Evolutionary conservation across 2,797 vertebrate genomes (phyloP).

Genomic region (Falco concolor): DNA sequence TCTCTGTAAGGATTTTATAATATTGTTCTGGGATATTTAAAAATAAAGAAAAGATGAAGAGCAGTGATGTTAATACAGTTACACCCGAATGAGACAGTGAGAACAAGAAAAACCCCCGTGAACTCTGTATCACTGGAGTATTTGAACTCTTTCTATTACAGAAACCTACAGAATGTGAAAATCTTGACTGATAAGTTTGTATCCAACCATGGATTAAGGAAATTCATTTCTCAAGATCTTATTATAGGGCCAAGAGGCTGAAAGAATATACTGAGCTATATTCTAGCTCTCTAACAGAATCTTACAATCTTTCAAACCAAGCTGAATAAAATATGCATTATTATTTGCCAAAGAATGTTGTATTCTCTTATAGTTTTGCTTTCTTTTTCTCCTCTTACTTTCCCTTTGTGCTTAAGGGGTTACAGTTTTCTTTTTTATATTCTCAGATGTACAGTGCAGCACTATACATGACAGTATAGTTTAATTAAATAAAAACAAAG

Average conservation of each 20-base stretch:
- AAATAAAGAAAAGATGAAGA: not conserved
- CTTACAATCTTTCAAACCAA: not conserved
- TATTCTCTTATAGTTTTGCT: not conserved
- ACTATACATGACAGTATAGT: not conserved
- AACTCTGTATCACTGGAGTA: not conserved
- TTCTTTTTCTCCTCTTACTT: not conserved
- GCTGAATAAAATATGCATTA: conserved; percentile 8
- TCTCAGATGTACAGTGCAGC: not conserved
- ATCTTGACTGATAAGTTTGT: not conserved
- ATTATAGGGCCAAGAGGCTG: not conserved
- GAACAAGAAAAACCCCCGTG: not conserved
- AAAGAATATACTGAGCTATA: not conserved
- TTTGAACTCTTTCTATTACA: not conserved
- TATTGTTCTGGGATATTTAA: not conserved
- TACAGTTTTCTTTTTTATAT: not conserved
- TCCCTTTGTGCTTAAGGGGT: not conserved
- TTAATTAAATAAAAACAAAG: conserved; percentile 15
- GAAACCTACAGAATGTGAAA: not conserved
- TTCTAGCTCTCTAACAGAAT: not conserved
- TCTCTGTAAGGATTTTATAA: not conserved
- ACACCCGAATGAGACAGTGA: not conserved
- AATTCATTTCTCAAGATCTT: not conserved
- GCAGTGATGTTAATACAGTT: not conserved
- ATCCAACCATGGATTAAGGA: not conserved
- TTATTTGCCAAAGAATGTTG: not conserved